A percentile compares a stretch with the other conserved stretches of the same genome.
Evolutionary conservation across 2,888 invertebrate genomes (phyloP).

Genomic region (Ennomos quercinarius): DNA sequence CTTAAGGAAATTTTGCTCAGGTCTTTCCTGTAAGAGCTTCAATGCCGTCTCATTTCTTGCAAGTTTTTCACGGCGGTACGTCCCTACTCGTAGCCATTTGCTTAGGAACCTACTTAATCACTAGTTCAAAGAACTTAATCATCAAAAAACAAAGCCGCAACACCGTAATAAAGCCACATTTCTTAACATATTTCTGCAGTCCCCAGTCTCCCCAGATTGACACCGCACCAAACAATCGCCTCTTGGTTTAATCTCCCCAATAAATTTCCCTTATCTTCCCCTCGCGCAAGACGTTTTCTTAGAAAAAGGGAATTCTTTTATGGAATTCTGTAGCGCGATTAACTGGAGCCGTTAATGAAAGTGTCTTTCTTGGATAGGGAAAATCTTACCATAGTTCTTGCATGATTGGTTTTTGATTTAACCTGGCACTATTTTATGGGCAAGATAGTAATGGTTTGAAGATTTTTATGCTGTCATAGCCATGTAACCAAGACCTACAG

Average conservation of each 20-base stretch:
- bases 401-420: conserved; percentile 24
- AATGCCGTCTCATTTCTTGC: no score
- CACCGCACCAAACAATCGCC: conserved; percentile 71
- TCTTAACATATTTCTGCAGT: conserved; percentile 9
- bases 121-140: no score
- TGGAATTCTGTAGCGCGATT: conserved; percentile 20
- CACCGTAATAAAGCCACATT: conserved; percentile 15
- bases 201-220: conserved; percentile 59
- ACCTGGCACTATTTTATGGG: neutral
- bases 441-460: no score
- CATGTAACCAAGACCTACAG: no score
- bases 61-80: no score
- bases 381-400: conserved; percentile 16
- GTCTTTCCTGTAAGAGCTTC: no score
- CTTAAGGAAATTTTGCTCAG: no score
- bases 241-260: conserved; percentile 73
- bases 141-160: no score
- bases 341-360: conserved; percentile 22
- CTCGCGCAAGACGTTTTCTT: conserved; percentile 34
- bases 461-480: no score
- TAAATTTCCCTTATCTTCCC: conserved; percentile 70
- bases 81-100: no score
- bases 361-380: conserved; percentile 14
- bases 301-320: conserved; percentile 26
- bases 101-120: no score